Conservation (phyloP, 2,888 invertebrate species). For the Shargacucullia verbasci region DNA sequence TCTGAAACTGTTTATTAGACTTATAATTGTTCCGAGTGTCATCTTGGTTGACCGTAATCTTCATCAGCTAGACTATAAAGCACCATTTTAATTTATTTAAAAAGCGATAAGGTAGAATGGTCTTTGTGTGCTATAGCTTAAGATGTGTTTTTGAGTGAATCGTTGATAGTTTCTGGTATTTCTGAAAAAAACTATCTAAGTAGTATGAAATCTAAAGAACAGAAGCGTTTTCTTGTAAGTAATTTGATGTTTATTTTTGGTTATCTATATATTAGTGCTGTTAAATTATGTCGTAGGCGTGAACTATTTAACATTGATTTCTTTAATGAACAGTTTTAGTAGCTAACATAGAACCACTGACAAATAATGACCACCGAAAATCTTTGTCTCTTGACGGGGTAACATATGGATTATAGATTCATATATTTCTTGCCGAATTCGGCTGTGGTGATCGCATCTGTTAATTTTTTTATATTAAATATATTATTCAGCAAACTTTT, state of each 20-base stretch:
- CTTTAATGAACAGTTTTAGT: too few species aligned
- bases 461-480: too few species aligned
- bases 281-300: too few species aligned
- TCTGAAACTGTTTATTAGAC: constrained; percentile 5
- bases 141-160: constrained; percentile 8
- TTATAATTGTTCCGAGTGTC: constrained; percentile 31
- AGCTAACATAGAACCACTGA: too few species aligned
- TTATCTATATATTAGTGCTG: neutral
- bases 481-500: too few species aligned
- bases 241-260: neutral
- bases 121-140: constrained; percentile 1
- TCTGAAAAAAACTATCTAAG: neutral
- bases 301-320: too few species aligned
- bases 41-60: constrained; percentile 31
- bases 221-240: constrained; percentile 30
- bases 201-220: constrained; percentile 32
- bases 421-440: too few species aligned
- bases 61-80: constrained; percentile 3
- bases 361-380: too few species aligned
- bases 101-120: neutral
- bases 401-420: too few species aligned
- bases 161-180: neutral
- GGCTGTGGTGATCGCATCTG: too few species aligned
- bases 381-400: too few species aligned
- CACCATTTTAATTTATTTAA: constrained; percentile 12